Conservation (phyloP, 2,113 vertebrate genomes). For the Rhinogobius similis region DNA sequence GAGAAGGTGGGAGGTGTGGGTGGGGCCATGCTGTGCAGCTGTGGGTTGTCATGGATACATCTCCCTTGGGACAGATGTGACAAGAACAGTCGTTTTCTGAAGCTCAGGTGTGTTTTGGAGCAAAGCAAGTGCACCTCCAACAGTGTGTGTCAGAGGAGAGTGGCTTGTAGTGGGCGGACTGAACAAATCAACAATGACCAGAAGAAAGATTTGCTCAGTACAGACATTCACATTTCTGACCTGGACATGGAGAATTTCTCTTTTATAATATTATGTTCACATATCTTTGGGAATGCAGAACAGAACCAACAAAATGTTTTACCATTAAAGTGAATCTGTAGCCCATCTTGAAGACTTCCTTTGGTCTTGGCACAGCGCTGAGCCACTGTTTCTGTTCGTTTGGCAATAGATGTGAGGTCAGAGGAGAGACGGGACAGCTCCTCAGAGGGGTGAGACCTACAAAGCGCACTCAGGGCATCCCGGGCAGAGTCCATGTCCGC, state of each 20-base stretch:
- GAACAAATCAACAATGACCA: slow-evolving; percentile 26
- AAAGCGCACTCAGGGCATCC: slow-evolving; percentile 86
- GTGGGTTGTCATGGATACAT: slow-evolving; percentile 74
- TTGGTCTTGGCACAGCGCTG: slow-evolving; percentile 83
- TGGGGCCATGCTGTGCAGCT: slow-evolving; percentile 55
- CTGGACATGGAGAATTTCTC: not conserved
- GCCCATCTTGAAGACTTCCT: slow-evolving; percentile 82
- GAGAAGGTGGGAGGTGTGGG: slow-evolving; percentile 65
- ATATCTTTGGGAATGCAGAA: not conserved
- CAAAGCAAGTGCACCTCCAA: slow-evolving; percentile 49
- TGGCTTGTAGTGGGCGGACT: slow-evolving; percentile 45
- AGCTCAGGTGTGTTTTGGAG: slow-evolving; percentile 75
- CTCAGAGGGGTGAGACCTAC: slow-evolving; percentile 85
- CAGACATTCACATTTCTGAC: not conserved
- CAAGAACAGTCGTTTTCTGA: slow-evolving; percentile 61
- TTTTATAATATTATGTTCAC: not conserved
- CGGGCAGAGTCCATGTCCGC: slow-evolving; percentile 79
- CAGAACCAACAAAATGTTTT: slow-evolving; percentile 41
- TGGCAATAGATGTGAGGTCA: slow-evolving; percentile 83
- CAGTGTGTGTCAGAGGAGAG: slow-evolving; percentile 52
- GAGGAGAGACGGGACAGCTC: slow-evolving; percentile 85
- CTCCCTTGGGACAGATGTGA: slow-evolving; percentile 70
- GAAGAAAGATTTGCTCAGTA: not conserved
- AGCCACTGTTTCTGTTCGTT: slow-evolving; percentile 84
- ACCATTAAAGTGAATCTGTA: slow-evolving; percentile 88